phyloP scores from a whole-genome alignment of 2,888 invertebrate species.

The Aphrophora alni region DNA sequence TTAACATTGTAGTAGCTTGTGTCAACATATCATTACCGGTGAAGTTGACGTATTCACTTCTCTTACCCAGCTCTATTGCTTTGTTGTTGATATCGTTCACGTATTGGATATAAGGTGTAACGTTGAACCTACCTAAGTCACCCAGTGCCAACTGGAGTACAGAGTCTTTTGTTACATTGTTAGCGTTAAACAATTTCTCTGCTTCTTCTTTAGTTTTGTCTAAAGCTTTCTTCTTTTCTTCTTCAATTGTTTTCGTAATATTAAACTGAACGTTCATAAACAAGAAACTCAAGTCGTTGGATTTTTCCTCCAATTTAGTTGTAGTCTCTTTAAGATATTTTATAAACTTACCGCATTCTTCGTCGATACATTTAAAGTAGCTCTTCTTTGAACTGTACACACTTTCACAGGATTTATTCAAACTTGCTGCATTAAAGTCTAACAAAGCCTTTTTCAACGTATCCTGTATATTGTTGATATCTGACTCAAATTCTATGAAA shows the following conservation, averaged over 20 bases:
- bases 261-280: neutral
- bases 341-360: neutral
- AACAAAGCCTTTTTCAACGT: neutral
- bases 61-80: neutral
- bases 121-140: neutral
- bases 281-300: neutral
- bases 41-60: neutral
- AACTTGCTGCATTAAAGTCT: neutral
- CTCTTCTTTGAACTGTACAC: neutral
- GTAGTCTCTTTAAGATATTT: neutral
- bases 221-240: neutral
- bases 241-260: neutral
- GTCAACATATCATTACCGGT: neutral
- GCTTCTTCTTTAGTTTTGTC: neutral
- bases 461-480: neutral
- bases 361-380: neutral
- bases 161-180: neutral
- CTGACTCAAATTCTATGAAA: neutral
- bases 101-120: neutral
- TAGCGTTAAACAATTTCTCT: neutral
- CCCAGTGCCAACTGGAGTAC: neutral
- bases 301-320: neutral
- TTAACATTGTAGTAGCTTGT: neutral
- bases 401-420: neutral
- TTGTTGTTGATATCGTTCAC: neutral